These are phyloP conservation scores for Pogonophryne albipinna DNA, from an alignment of 2,797 vertebrate species.

Conservation along the genomic window DNA sequence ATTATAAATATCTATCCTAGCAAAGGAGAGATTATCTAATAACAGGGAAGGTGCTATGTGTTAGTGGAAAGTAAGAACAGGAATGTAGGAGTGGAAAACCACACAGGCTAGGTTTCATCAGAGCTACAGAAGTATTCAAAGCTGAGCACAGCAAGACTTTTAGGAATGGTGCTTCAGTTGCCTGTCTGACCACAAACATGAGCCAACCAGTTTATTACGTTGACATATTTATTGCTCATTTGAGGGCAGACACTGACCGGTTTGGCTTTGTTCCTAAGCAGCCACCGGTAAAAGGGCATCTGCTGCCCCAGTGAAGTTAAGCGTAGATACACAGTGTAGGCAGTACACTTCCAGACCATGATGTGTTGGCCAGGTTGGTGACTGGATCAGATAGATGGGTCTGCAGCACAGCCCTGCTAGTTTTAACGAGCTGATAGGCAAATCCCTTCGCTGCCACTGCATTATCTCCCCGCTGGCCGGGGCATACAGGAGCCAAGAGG, in stretches of 20 bases:
- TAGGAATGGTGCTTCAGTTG: constrained; percentile 30
- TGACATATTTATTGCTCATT: constrained; percentile 62
- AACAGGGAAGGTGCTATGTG: constrained; percentile 30
- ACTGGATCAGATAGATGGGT: constrained; percentile 78
- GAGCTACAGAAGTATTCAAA: constrained; percentile 46
- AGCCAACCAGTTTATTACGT: constrained; percentile 44
- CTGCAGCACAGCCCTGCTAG: constrained; percentile 72
- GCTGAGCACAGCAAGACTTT: constrained; percentile 39
- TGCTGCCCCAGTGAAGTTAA: constrained; percentile 19
- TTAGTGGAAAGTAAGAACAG: constrained; percentile 49
- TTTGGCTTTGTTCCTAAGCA: constrained; percentile 36
- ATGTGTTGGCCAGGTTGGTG: constrained; percentile 55
- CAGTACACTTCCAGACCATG: constrained; percentile 12
- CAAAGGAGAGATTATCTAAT: constrained; percentile 37
- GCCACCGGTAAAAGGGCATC: constrained; percentile 34
- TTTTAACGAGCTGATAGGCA: constrained; percentile 88
- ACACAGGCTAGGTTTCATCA: constrained; percentile 33
- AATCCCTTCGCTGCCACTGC: constrained; percentile 84
- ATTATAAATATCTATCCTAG: not conserved
- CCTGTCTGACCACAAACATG: constrained; percentile 42
- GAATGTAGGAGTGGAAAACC: constrained; percentile 64
- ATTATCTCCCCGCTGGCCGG: constrained; percentile 82
- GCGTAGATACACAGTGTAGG: constrained; percentile 11
- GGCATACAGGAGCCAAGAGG: constrained; percentile 83
- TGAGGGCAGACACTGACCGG: constrained; percentile 50